These are phyloP conservation scores for Panopea generosa DNA, from an alignment of 2,888 invertebrate species.

Conservation along the genomic window DNA sequence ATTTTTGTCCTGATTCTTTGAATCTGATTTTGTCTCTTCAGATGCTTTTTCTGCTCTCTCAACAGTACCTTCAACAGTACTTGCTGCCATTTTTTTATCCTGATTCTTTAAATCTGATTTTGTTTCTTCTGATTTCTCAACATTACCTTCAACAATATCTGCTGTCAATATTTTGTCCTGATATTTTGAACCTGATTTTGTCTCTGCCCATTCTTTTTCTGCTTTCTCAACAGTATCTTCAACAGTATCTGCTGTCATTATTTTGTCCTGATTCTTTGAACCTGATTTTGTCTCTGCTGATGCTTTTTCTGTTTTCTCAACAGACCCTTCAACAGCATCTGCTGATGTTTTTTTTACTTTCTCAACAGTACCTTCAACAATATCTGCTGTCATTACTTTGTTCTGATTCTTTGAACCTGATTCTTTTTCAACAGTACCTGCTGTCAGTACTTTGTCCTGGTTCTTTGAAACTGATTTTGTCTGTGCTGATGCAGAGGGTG, in stretches of 20 bases:
- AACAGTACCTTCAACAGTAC: too few species aligned
- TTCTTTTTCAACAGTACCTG: background rate
- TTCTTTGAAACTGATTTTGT: too few species aligned
- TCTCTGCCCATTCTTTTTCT: background rate
- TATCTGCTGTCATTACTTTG: background rate
- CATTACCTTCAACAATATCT: background rate
- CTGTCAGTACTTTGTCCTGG: background rate
- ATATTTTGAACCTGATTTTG: background rate
- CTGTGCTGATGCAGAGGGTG: background rate
- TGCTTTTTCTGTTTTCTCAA: background rate
- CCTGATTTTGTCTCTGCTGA: background rate
- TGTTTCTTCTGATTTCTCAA: background rate
- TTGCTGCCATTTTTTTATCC: background rate
- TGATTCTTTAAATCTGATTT: constrained; percentile 7
- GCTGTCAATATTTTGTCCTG: constrained; percentile 6
- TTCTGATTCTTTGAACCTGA: background rate
- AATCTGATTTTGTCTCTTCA: constrained; percentile 1
- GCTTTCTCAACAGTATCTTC: constrained; percentile 14
- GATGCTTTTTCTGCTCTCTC: background rate
- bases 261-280: background rate
- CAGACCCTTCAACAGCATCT: background rate
- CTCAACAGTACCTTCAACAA: constrained; percentile 2
- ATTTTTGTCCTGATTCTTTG: background rate
- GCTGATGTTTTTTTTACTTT: background rate
- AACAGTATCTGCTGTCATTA: background rate